Evolutionary conservation across 2,113 vertebrate species (phyloP).

Genomic region (Peromyscus polionotus): DNA sequence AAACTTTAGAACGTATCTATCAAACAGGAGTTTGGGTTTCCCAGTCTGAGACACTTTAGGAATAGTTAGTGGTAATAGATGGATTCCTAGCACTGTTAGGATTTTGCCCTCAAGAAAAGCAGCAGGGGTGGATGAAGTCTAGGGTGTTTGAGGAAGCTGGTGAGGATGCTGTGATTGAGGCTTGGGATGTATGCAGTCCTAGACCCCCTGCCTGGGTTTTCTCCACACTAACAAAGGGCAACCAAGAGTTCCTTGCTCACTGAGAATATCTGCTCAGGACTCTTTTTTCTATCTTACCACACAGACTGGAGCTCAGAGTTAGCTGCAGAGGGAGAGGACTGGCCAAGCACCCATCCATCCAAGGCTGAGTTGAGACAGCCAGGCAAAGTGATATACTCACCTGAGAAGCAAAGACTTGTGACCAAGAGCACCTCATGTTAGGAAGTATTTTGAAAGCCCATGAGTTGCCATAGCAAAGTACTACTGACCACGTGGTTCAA

Average conservation of each 20-base stretch:
- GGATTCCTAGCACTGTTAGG: conserved; percentile 51
- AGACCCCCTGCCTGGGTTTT: conserved; percentile 28
- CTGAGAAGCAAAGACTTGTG: background rate
- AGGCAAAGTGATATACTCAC: background rate
- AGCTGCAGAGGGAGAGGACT: background rate
- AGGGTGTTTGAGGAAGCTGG: background rate
- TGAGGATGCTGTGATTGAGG: background rate
- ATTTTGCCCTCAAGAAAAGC: conserved; percentile 50
- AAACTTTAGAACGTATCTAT: conserved; percentile 67
- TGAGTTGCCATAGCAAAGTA: background rate
- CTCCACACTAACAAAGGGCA: conserved; percentile 52
- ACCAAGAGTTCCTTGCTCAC: conserved; percentile 31
- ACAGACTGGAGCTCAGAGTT: background rate
- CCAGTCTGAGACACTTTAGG: conserved; percentile 31
- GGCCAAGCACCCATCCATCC: too few species aligned
- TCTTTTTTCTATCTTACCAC: background rate
- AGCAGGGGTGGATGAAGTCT: conserved; percentile 39
- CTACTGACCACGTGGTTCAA: background rate
- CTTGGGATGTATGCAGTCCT: conserved; percentile 55
- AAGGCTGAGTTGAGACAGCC: background rate
- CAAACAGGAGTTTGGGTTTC: conserved; percentile 68
- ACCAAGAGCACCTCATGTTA: background rate
- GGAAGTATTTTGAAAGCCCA: conserved; percentile 25
- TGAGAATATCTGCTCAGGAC: conserved; percentile 8
- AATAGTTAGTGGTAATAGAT: conserved; percentile 68